Evolutionary conservation across 2,113 vertebrate species (phyloP).

Genomic region (Charadrius vociferus): DNA sequence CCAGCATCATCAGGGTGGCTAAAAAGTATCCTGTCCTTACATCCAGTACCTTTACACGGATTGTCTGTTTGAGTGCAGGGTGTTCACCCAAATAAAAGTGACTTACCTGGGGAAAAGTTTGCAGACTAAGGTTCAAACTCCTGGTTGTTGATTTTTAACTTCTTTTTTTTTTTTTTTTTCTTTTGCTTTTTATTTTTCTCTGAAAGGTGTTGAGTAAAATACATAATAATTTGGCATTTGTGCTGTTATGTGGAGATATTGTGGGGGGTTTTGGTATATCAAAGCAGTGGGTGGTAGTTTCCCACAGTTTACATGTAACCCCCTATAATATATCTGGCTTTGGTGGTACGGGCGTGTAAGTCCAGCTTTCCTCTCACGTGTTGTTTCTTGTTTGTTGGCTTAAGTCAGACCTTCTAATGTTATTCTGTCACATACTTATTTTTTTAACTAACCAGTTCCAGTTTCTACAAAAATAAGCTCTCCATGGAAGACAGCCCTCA

Average conservation of each 20-base stretch:
- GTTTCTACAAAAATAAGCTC: not conserved
- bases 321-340: not conserved
- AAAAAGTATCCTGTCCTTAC: not conserved
- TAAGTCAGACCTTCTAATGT: not conserved
- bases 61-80: not conserved
- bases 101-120: not conserved
- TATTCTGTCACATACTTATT: not conserved
- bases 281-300: not conserved
- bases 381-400: not conserved
- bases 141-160: not conserved
- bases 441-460: not conserved
- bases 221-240: not conserved
- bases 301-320: not conserved
- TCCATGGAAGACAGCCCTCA: not conserved
- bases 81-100: not conserved
- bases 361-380: not conserved
- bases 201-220: not conserved
- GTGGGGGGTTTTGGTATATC: fast-evolving
- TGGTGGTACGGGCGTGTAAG: not conserved
- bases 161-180: not conserved
- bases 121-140: not conserved
- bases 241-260: not conserved
- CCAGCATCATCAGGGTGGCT: not conserved
- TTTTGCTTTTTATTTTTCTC: not conserved
- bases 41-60: not conserved